These are phyloP conservation scores for Coregonus sp. DNA, from an alignment of 2,797 vertebrate species.

Conservation along the genomic window DNA sequence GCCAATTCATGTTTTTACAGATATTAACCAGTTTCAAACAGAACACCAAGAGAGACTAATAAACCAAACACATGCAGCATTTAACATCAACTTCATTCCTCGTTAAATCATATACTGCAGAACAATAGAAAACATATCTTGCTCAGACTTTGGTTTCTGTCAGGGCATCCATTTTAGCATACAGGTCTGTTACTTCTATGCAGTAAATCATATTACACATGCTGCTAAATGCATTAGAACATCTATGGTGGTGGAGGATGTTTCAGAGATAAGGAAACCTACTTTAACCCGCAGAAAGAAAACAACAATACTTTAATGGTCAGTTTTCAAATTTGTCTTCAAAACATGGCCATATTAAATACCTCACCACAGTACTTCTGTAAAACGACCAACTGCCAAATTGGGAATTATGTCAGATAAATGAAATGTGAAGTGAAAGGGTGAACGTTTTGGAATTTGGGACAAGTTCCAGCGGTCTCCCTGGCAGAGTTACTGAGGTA, in stretches of 20 bases:
- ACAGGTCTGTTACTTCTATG: not conserved
- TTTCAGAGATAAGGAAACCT: not conserved
- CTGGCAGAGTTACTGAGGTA: not conserved
- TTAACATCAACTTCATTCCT: not conserved
- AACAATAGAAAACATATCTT: slow-evolving; percentile 4
- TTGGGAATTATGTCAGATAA: not conserved
- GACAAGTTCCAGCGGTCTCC: not conserved
- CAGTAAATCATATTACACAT: slow-evolving; percentile 1
- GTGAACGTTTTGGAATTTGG: slow-evolving; percentile 1
- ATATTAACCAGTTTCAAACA: slow-evolving; percentile 20
- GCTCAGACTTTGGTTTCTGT: not conserved
- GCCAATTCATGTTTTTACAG: slow-evolving; percentile 28
- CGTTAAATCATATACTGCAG: not conserved
- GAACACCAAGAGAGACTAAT: slow-evolving; percentile 19
- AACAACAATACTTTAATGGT: not conserved
- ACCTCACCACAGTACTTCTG: not conserved
- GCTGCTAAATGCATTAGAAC: not conserved
- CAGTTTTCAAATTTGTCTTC: not conserved
- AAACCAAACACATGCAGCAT: not conserved
- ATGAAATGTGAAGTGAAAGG: slow-evolving; percentile 4
- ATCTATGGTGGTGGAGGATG: not conserved
- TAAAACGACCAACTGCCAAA: not conserved
- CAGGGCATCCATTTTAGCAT: not conserved
- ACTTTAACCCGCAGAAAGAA: not conserved
- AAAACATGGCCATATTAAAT: not conserved